Evolutionary conservation across 2,113 vertebrate genomes (phyloP).

Genomic region (Scatophagus argus): DNA sequence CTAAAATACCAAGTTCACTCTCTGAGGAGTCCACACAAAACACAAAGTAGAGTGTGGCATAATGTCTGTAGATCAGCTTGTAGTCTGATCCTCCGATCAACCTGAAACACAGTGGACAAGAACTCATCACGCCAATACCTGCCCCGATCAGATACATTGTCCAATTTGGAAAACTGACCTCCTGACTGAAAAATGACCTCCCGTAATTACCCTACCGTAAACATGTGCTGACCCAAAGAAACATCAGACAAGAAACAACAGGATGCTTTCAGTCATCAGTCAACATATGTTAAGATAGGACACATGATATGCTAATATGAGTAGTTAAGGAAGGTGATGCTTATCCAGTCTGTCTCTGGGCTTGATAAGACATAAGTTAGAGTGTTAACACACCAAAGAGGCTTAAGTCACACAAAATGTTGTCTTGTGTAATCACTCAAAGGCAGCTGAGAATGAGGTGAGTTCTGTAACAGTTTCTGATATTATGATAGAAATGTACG

Average conservation of each 20-base stretch:
- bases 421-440: background rate
- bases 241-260: slow-evolving; percentile 2
- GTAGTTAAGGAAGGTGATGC: background rate
- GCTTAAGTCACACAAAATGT: slow-evolving; percentile 14
- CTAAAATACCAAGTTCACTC: slow-evolving; percentile 99
- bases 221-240: slow-evolving; percentile 8
- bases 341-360: background rate
- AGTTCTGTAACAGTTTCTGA: background rate
- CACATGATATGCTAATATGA: background rate
- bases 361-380: slow-evolving; percentile 17
- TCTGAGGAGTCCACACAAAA: slow-evolving; percentile 99
- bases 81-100: slow-evolving; percentile 99
- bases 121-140: background rate
- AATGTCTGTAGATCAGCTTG: slow-evolving; percentile 99
- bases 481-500: too few relatives aligned
- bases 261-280: slow-evolving; percentile 1
- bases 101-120: slow-evolving; percentile 79
- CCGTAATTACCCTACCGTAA: background rate
- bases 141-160: background rate
- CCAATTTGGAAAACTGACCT: background rate
- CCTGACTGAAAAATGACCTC: too few relatives aligned
- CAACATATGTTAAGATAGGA: background rate
- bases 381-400: background rate
- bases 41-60: slow-evolving; percentile 98
- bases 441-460: background rate